A percentile compares a stretch with the other conserved stretches of the same genome.
phyloP scores from a whole-genome alignment of 2,797 vertebrate species.

The Somateria mollissima region DNA sequence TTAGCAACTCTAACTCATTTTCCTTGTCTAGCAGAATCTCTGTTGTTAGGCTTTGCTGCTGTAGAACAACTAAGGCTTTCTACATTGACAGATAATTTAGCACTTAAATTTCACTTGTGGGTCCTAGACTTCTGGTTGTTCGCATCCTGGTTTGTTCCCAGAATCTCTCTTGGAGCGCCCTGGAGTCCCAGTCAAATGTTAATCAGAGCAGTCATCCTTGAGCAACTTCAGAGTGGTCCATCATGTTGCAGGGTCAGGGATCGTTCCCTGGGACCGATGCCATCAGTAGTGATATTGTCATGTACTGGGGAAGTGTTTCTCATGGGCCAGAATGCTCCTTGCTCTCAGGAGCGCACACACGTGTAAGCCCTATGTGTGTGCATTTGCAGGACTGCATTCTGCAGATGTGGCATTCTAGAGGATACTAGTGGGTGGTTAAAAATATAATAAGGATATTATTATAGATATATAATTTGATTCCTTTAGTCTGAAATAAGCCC shows the following conservation, averaged over 20 bases:
- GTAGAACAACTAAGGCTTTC: background rate
- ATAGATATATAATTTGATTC: conserved; percentile 17
- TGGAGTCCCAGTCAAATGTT: background rate
- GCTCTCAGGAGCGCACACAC: background rate
- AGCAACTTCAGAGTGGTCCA: background rate
- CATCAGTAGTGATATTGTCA: background rate
- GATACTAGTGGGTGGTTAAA: conserved; percentile 9
- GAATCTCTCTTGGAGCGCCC: background rate
- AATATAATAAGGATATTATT: conserved; percentile 17
- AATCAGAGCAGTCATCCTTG: background rate
- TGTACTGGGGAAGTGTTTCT: background rate
- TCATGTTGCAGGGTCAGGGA: rapidly evolving
- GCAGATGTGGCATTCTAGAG: background rate
- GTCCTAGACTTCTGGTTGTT: background rate
- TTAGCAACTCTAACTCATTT: background rate
- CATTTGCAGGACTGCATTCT: background rate
- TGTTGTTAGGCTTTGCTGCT: background rate
- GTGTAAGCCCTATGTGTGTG: rapidly evolving
- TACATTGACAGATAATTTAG: background rate
- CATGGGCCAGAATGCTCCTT: background rate
- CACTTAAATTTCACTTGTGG: background rate
- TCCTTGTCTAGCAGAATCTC: background rate
- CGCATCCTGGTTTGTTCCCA: background rate
- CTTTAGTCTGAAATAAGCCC: conserved; percentile 17
- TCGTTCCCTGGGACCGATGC: background rate